Percentiles rank a stretch among this genome's conserved stretches.
Conservation (phyloP, 2,113 vertebrate species). For the Onychostoma macrolepis region DNA sequence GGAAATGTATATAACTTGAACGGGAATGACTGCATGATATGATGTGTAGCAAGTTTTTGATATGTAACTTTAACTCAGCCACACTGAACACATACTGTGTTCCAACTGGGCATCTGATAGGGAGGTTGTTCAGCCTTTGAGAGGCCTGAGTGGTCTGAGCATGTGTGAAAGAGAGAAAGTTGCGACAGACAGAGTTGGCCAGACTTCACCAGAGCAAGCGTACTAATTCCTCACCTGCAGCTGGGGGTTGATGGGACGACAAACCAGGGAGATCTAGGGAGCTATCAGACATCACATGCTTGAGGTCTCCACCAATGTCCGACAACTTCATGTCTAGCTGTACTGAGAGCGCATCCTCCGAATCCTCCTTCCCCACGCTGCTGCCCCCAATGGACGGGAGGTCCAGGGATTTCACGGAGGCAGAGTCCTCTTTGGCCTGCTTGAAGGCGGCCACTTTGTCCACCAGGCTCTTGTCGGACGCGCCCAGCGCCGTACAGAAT, state of each 20-base stretch:
- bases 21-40: constrained; percentile 55
- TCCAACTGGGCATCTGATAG: constrained; percentile 46
- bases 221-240: constrained; percentile 99
- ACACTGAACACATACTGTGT: constrained; percentile 30
- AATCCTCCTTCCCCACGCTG: constrained; percentile 96
- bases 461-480: constrained; percentile 85
- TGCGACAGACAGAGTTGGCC: constrained; percentile 14
- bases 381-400: constrained; percentile 96
- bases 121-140: constrained; percentile 46
- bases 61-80: constrained; percentile 55
- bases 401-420: constrained; percentile 95
- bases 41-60: constrained; percentile 49
- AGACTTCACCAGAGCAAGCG: constrained; percentile 94
- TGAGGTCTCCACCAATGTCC: constrained; percentile 96
- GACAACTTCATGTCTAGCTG: constrained; percentile 99
- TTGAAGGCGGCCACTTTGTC: constrained; percentile 93
- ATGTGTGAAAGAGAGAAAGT: neutral
- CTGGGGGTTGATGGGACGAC: constrained; percentile 94
- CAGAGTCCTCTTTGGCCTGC: constrained; percentile 94
- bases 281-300: constrained; percentile 99
- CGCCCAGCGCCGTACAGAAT: constrained; percentile 82
- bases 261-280: constrained; percentile 98
- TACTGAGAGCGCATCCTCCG: constrained; percentile 94
- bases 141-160: constrained; percentile 55
- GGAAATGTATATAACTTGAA: constrained; percentile 46